Base-by-base conservation (phyloP, 1,140 invertebrate species). In the Drosophila albomicans region DNA sequence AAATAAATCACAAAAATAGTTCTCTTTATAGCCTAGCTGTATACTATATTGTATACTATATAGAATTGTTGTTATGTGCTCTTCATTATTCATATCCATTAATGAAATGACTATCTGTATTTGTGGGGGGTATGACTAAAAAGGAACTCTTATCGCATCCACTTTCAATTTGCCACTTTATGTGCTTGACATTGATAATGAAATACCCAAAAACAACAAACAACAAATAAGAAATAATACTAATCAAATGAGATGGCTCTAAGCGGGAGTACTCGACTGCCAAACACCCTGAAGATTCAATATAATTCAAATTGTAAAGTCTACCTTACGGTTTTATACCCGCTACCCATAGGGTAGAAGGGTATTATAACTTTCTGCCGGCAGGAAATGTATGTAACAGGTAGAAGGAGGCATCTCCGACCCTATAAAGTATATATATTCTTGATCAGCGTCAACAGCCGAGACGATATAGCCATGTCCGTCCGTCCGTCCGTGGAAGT, bases 151-250 rank as follows among this genome's bases (percentile, higher is more conserved):
- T 86, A 86, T 85, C 81, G 43, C 45, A 45, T 13, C 11, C 41
- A 8, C 41, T 57, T 30, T 10, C 30, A 62, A 61, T 68, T 46
- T 41, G 48, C 68, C 72, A 38, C 2, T 38, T 38, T 69, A 70
- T 64, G 79, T 79, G 79, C 81, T 80, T 87, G 82, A 87, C 82
- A 86, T 86, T 86, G 82, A 86, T 86, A 86, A 86, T 87, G 82
- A 86, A 87, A 86, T 59, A 69, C 68, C 56, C 28, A 25, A 48
- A 25, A 52, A 16, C 28, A 52, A 66, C 35, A 43, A 43, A 13
- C 20, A 52, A 66, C 20, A 43, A 43, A 13, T 38, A 38, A 38
- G 35, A 43, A 43, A 38, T 38, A 38, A 38, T 32, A 10, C 7
- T 38, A 38, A 38, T 38, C 35, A 38, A 38, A 10, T 38, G 6